phyloP scores from a whole-genome alignment of 2,797 vertebrate species.

The Cossypha niveicapilla region DNA sequence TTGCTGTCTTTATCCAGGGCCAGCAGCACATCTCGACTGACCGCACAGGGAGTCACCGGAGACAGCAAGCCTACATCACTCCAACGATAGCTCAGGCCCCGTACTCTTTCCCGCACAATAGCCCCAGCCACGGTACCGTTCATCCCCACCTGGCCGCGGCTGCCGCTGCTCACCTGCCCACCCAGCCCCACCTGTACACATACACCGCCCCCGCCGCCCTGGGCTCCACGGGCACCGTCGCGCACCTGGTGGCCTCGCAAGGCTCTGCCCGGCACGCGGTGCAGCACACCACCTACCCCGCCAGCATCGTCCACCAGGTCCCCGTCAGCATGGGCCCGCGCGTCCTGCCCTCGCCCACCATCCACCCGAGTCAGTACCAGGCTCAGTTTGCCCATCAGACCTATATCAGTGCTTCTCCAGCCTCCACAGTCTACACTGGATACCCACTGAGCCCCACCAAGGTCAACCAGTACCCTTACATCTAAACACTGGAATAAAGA shows the following conservation, averaged over 20 bases:
- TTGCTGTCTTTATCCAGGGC: slow-evolving; percentile 77
- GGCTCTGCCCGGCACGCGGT: slow-evolving; percentile 88
- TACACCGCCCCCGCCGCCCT: slow-evolving; percentile 89
- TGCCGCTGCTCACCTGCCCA: slow-evolving; percentile 84
- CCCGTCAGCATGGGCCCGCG: slow-evolving; percentile 95
- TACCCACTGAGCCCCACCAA: slow-evolving; percentile 98
- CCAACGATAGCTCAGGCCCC: slow-evolving; percentile 94
- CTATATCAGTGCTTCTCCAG: slow-evolving; percentile 97
- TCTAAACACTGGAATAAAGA: slow-evolving; percentile 79
- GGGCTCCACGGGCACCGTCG: slow-evolving; percentile 91
- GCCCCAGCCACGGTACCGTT: slow-evolving; percentile 87
- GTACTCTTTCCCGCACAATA: slow-evolving; percentile 94
- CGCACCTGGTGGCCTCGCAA: slow-evolving; percentile 95
- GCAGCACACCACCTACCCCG: slow-evolving; percentile 90
- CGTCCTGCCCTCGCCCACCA: slow-evolving; percentile 91
- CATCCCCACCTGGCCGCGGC: slow-evolving; percentile 89
- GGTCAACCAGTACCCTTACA: slow-evolving; percentile 99
- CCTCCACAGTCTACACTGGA: slow-evolving; percentile 99
- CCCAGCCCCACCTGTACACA: slow-evolving; percentile 95
- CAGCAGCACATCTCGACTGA: slow-evolving; percentile 92
- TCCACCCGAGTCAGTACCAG: slow-evolving; percentile 96
- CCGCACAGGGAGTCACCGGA: slow-evolving; percentile 86
- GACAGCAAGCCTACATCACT: slow-evolving; percentile 97
- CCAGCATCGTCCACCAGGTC: slow-evolving; percentile 95
- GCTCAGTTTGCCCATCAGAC: slow-evolving; percentile 98